Conservation (phyloP, 2,113 vertebrate genomes). For the Macaca nemestrina region DNA sequence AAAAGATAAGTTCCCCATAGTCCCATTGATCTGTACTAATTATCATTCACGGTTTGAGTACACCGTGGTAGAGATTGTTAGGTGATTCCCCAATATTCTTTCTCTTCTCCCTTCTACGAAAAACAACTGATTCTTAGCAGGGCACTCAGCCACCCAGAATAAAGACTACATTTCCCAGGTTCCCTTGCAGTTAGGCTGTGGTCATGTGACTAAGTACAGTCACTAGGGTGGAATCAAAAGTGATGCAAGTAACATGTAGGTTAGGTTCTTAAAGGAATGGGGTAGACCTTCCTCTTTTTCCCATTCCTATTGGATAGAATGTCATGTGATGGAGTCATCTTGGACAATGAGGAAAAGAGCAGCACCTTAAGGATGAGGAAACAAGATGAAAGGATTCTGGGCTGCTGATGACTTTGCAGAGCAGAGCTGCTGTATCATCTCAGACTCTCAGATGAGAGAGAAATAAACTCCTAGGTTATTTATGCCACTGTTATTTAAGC, state of each 20-base stretch:
- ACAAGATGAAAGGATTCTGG: neutral
- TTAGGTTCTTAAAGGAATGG: neutral
- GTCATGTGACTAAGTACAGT: neutral
- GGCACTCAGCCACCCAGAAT: neutral
- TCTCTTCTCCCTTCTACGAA: neutral
- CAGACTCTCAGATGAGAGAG: neutral
- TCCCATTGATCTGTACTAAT: neutral
- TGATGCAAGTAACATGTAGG: neutral
- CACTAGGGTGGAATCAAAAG: neutral
- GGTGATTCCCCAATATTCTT: neutral
- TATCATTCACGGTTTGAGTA: neutral
- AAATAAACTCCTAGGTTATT: neutral
- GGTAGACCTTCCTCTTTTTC: too few relatives aligned
- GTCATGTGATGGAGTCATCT: neutral
- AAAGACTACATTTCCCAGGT: neutral
- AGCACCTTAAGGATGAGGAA: too few relatives aligned
- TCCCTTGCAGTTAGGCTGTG: neutral
- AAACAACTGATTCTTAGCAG: neutral
- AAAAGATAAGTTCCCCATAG: neutral
- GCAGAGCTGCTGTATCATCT: neutral
- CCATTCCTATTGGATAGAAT: neutral
- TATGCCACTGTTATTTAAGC: neutral
- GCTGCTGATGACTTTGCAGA: neutral
- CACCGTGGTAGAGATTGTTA: accelerated
- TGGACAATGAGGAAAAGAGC: neutral